phyloP scores from a whole-genome alignment of 1,140 invertebrate species.

The Telenomus remus region DNA sequence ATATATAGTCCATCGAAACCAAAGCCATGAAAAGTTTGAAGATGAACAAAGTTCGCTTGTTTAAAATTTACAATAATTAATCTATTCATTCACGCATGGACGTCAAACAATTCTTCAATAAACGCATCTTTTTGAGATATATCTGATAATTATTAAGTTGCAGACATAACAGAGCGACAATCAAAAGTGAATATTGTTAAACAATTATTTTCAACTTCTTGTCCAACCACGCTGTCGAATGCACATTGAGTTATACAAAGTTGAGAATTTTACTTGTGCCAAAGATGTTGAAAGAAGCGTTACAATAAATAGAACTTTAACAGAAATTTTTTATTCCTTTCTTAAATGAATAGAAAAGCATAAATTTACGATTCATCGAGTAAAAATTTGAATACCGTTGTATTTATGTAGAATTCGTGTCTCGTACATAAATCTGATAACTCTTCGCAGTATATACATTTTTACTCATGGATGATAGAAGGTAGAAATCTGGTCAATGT shows the following conservation, averaged over 20 bases:
- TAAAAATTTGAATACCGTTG: no score
- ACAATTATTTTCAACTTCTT: no score
- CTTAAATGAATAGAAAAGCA: not conserved
- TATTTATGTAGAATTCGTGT: no score
- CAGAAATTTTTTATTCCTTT: no score
- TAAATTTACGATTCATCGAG: no score
- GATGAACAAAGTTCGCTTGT: conserved; percentile 39
- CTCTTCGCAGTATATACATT: no score
- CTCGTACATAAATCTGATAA: no score
- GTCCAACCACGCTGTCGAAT: conserved; percentile 35
- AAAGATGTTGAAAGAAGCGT: conserved; percentile 45
- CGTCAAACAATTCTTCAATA: not conserved
- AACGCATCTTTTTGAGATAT: not conserved
- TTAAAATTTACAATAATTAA: conserved; percentile 47
- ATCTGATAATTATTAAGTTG: not conserved
- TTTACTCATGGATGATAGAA: no score
- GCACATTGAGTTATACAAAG: conserved; percentile 29
- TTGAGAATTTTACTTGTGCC: conserved; percentile 58
- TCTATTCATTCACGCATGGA: conserved; percentile 27
- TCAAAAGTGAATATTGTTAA: not conserved
- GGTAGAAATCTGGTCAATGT: not conserved
- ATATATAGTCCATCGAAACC: conserved; percentile 72
- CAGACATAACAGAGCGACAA: not conserved
- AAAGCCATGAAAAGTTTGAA: conserved; percentile 65
- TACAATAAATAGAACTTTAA: not conserved